Evolutionary conservation across 2,113 vertebrate species (phyloP).

Genomic region (Galbula dea): DNA sequence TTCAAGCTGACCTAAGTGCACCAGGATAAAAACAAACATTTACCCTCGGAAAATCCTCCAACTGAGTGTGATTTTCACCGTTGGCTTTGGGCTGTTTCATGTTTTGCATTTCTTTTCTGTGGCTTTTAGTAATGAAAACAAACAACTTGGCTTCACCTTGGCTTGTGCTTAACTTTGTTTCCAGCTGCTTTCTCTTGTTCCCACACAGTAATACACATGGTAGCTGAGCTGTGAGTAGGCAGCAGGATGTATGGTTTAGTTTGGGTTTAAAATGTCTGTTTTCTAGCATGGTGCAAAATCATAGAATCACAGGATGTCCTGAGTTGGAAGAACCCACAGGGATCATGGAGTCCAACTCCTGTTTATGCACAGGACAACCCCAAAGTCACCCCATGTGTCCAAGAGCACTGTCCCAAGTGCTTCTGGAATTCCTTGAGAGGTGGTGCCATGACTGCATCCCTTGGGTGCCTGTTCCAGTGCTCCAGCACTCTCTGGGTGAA

Average conservation of each 20-base stretch:
- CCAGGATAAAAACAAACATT: conserved; percentile 20
- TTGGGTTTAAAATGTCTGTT: neutral
- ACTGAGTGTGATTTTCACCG: neutral
- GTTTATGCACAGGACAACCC: too few species aligned
- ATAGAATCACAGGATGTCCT: too few species aligned
- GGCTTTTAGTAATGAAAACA: conserved; percentile 44
- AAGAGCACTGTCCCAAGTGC: too few species aligned
- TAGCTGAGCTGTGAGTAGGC: neutral
- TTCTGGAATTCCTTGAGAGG: too few species aligned
- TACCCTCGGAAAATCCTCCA: neutral
- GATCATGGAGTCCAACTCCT: too few species aligned
- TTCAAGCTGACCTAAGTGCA: neutral
- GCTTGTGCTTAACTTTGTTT: neutral
- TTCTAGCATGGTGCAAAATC: neutral
- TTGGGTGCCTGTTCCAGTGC: too few species aligned
- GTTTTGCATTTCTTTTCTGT: conserved; percentile 44
- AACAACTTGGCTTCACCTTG: conserved; percentile 42
- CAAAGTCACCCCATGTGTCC: too few species aligned
- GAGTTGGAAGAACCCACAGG: too few species aligned
- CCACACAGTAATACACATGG: fast-evolving
- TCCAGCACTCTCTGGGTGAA: too few species aligned
- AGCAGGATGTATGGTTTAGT: neutral
- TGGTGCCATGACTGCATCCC: too few species aligned
- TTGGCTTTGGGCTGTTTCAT: neutral
- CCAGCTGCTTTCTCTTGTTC: neutral